These are phyloP conservation scores for Pithys albifrons DNA, from an alignment of 2,113 vertebrate genomes.

Conservation along the genomic window DNA sequence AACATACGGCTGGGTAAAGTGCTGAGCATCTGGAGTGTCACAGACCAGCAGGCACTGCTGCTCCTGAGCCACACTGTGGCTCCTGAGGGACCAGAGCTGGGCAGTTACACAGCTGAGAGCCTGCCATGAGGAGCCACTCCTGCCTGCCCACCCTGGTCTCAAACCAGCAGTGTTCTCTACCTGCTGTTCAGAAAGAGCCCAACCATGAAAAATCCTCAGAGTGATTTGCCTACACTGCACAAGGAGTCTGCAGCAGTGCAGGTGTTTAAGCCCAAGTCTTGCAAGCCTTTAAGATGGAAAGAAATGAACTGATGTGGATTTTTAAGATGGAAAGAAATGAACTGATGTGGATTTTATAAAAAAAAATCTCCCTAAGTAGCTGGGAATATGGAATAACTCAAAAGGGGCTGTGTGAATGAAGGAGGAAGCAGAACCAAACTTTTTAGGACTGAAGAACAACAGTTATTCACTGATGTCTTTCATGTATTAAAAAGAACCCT, in stretches of 20 bases:
- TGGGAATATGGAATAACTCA: background rate
- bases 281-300: background rate
- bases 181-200: accelerated
- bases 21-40: background rate
- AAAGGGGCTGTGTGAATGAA: background rate
- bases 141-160: background rate
- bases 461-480: background rate
- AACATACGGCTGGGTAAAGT: background rate
- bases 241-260: background rate
- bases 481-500: background rate
- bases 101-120: accelerated
- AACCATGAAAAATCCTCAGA: background rate
- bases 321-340: background rate
- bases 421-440: background rate
- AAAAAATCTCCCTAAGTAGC: background rate
- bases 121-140: background rate
- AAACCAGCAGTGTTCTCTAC: accelerated
- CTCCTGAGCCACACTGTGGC: background rate
- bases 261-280: background rate
- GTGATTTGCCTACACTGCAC: background rate
- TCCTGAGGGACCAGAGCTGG: accelerated
- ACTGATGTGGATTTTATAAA: background rate
- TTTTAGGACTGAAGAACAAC: background rate
- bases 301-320: background rate
- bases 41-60: background rate